Evolutionary conservation across 2,797 vertebrate species (phyloP).

Genomic region (Oryzias dopingdopingensis): DNA sequence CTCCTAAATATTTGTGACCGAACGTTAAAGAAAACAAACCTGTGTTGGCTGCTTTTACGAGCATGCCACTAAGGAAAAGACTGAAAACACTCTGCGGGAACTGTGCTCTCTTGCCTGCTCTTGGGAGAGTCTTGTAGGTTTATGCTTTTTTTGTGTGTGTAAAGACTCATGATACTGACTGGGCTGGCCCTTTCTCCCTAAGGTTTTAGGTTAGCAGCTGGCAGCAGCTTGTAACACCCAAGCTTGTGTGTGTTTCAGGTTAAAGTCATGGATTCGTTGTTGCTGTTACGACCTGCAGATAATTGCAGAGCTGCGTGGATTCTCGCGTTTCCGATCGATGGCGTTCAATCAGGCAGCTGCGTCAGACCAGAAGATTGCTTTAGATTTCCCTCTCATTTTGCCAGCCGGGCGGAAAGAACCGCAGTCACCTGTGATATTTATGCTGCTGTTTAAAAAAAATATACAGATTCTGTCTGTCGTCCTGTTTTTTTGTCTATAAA

Average conservation of each 20-base stretch:
- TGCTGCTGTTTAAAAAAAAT: background rate
- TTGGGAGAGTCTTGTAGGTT: no score
- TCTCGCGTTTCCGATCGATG: conserved; percentile 50
- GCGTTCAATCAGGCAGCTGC: conserved; percentile 44
- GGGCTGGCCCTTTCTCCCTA: no score
- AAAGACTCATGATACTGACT: no score
- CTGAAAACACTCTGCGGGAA: no score
- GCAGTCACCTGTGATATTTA: conserved; percentile 2
- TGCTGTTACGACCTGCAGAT: conserved; percentile 18
- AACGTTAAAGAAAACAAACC: no score
- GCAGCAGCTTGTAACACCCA: background rate
- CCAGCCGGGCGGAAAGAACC: conserved; percentile 6
- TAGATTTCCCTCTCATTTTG: conserved; percentile 28
- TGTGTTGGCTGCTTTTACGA: no score
- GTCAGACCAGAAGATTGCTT: conserved; percentile 31
- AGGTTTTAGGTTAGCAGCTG: no score
- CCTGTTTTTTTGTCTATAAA: background rate
- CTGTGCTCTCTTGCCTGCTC: no score
- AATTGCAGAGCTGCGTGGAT: conserved; percentile 18
- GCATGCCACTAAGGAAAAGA: no score
- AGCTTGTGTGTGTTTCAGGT: background rate
- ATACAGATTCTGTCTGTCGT: background rate
- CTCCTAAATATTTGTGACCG: no score
- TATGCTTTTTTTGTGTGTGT: no score
- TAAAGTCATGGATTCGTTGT: no score